These are phyloP conservation scores for Hippoglossus stenolepis DNA, from an alignment of 2,113 vertebrate species.

Conservation along the genomic window DNA sequence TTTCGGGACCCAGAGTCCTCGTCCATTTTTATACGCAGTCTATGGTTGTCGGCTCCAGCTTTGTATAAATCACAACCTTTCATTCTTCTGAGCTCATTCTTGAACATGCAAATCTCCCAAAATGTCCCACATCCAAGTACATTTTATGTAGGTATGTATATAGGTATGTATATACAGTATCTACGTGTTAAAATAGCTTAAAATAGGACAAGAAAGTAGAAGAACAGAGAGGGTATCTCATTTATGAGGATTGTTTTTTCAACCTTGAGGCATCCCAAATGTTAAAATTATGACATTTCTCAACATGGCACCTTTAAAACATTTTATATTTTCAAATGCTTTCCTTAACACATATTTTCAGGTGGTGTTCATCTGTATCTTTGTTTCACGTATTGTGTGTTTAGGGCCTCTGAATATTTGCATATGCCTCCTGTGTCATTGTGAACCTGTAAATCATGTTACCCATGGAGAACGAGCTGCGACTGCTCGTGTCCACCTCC, in stretches of 20 bases:
- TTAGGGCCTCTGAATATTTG: conserved; percentile 1
- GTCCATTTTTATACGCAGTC: no score
- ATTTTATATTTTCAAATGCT: not conserved
- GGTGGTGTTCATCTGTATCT: not conserved
- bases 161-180: no score
- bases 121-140: no score
- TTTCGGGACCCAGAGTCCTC: no score
- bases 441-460: conserved; percentile 35
- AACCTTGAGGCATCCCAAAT: not conserved
- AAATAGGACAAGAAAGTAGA: no score
- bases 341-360: not conserved
- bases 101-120: no score
- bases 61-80: no score
- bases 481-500: conserved; percentile 36
- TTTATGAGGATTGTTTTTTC: not conserved
- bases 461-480: conserved; percentile 30
- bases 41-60: no score
- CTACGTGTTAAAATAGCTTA: no score
- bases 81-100: no score
- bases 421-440: conserved; percentile 16
- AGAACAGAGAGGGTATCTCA: no score
- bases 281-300: not conserved
- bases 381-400: conserved; percentile 1
- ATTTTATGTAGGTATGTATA: no score
- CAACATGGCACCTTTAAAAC: not conserved